Base-by-base conservation (phyloP, 37 sponge, comb jelly and placozoan species). In the Eunapius fragilis region DNA sequence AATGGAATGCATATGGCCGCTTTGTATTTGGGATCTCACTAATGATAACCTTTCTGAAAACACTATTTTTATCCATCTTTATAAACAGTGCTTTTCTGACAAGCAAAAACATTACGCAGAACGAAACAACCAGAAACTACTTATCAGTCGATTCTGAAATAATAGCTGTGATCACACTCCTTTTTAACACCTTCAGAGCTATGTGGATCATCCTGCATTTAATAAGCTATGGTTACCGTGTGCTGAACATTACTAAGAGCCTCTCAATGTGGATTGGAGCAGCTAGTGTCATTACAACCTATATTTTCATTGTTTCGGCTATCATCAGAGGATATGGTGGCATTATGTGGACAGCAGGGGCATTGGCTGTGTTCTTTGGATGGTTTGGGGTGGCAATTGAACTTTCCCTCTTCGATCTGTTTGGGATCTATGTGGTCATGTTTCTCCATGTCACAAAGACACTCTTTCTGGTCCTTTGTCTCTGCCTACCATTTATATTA, bases 391-490 rank as follows among this genome's bases (percentile, higher is more conserved):
- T 97, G 14, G 37, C 91, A 17, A 77, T 97, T 34, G 76, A 74
- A 69, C 23, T 95, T 2, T 87, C 89, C 37, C 86, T 80, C 26
- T 97, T 90, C 80, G 93, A 90, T 36, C 23, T 90, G 3, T 91
- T 97, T 84, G 98, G 97, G 25, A 80, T 93, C 38, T 97, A 97
- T 75, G 85, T 93, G 31, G 86, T 91, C 34, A 97, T 97, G 98
- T 88, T 97, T 68, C 33, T 93, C 24, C 83, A 88, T 24, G 89
- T 97, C 35, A 82, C 94, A 4, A 77, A 85, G 9, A 90, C 91
- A 9, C 81, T 90, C 6, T 37, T 94, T 37, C 76, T 82, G 26
- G 96, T 92, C 11, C 79, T 91, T 13, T 10, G 73, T 38, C 72
- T 96, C 37, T 80, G 81, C 31, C 48, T 94, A 22, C 72, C 74